Base-by-base conservation (phyloP, 2,888 invertebrate genomes). In the Sesia apiformis region DNA sequence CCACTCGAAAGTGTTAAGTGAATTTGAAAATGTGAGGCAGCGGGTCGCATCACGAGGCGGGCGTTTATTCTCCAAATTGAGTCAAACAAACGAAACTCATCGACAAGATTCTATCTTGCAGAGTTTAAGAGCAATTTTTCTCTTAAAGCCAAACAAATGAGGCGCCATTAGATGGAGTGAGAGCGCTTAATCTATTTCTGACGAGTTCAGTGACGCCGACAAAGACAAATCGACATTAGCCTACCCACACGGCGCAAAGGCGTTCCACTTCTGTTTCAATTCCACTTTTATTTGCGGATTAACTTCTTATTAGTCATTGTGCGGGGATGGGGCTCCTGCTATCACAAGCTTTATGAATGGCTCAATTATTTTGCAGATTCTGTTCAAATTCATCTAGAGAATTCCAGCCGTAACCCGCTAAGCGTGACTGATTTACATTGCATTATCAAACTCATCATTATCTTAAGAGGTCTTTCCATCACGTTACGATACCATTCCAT, bases 151-250 rank as follows among this genome's bases (percentile, higher is more conserved):
- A 89, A 86, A 89, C 88, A 89, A 89, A 89, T 89, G 89, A 87
- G 89, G 79, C 81, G 80, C 87, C 86, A 88, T 89, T 89, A 89
- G 86, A 89, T 85, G 83, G 83, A 88, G 88, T 85, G 86, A 88
- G 88, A 89, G 84, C 81, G 88, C 89, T 89, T 89, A 89, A 89
- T 89, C 89, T 89, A 89, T 89, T 89, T 89, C 89, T 89, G 89
- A 89, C 89, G 89, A 89, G 89, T 89, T 89, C 86, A 87, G 84
- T 86, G 89, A 89, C 89, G 89, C 88, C 86, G 89, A 88, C 89
- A 86, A 84, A 86, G 89, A 89, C 88, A 86, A 87, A 89, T 89
- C 85, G 89, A 84, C 86, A 85, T 82, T 84, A 82, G 87, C 84
- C 83, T 88, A 87, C 87, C 86, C 89, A 87, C 88, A 87, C 89